phyloP scores from a whole-genome alignment of 2,113 vertebrate genomes.

The Taurulus bubalis region DNA sequence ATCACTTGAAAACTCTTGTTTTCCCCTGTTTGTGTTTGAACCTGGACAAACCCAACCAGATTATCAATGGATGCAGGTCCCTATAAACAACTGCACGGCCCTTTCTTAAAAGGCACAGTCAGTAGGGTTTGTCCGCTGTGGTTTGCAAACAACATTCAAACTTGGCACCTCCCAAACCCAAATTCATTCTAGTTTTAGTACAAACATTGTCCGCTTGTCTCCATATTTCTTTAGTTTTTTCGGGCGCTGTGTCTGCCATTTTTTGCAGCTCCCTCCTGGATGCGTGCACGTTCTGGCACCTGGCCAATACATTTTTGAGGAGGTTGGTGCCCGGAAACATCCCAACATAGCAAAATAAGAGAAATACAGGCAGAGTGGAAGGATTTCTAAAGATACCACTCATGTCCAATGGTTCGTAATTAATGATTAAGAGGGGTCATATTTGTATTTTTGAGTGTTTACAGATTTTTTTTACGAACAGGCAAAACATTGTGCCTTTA shows the following conservation, averaged over 20 bases:
- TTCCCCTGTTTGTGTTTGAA: slow-evolving; percentile 21
- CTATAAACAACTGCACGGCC: not conserved
- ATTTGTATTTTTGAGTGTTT: not conserved
- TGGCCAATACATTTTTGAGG: too few relatives aligned
- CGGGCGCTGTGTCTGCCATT: too few relatives aligned
- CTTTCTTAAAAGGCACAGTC: not conserved
- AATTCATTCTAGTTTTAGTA: too few relatives aligned
- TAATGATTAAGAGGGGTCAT: not conserved
- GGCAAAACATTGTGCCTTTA: too few relatives aligned
- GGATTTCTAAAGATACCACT: too few relatives aligned
- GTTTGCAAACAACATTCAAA: not conserved
- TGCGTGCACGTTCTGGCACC: not conserved
- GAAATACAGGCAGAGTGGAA: too few relatives aligned
- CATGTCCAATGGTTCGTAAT: too few relatives aligned
- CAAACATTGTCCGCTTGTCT: not conserved
- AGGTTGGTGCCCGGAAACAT: too few relatives aligned
- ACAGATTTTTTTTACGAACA: too few relatives aligned
- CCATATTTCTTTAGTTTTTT: not conserved
- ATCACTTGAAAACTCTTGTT: slow-evolving; percentile 49
- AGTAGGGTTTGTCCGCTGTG: not conserved
- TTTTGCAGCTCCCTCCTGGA: not conserved
- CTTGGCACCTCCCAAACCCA: not conserved
- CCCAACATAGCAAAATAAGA: too few relatives aligned
- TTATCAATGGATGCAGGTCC: not conserved
- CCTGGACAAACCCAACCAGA: not conserved